A percentile compares a stretch with the other conserved stretches of the same genome.
These are phyloP conservation scores for Anolis apletophallus DNA, from an alignment of 2,797 vertebrate genomes.

Conservation along the genomic window DNA sequence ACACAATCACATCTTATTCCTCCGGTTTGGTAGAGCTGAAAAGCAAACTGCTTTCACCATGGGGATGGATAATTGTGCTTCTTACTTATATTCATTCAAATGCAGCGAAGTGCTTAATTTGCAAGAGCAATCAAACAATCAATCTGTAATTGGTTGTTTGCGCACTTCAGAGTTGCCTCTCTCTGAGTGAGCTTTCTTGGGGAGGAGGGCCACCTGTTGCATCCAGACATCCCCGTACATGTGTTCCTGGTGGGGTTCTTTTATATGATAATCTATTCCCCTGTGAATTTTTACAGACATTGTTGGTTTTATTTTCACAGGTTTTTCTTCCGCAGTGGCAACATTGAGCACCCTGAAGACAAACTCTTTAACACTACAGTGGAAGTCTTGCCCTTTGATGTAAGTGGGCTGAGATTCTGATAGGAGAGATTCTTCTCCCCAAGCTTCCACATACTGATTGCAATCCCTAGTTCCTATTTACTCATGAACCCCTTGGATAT, in stretches of 20 bases:
- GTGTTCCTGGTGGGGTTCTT: slow-evolving; percentile 14
- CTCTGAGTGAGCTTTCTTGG: background rate
- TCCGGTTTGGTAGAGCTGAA: slow-evolving; percentile 11
- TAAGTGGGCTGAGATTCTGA: slow-evolving; percentile 77
- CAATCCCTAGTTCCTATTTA: background rate
- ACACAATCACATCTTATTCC: background rate
- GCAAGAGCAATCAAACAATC: background rate
- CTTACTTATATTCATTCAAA: background rate
- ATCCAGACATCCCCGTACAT: background rate
- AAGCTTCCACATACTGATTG: background rate
- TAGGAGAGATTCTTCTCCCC: background rate
- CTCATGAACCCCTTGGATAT: background rate
- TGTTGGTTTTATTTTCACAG: slow-evolving; percentile 75
- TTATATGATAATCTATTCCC: background rate
- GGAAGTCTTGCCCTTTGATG: slow-evolving; percentile 95
- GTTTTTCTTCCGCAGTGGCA: slow-evolving; percentile 97
- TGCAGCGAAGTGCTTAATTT: slow-evolving; percentile 19
- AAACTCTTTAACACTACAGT: slow-evolving; percentile 97
- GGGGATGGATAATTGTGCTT: slow-evolving; percentile 7
- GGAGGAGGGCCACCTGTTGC: background rate
- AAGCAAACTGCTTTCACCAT: background rate
- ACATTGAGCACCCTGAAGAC: slow-evolving; percentile 97
- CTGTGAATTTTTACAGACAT: background rate
- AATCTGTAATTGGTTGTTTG: slow-evolving; percentile 19
- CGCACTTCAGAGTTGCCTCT: background rate